Evolutionary conservation across 2,797 vertebrate genomes (phyloP).

Genomic region (Enteromius fasciolatus): DNA sequence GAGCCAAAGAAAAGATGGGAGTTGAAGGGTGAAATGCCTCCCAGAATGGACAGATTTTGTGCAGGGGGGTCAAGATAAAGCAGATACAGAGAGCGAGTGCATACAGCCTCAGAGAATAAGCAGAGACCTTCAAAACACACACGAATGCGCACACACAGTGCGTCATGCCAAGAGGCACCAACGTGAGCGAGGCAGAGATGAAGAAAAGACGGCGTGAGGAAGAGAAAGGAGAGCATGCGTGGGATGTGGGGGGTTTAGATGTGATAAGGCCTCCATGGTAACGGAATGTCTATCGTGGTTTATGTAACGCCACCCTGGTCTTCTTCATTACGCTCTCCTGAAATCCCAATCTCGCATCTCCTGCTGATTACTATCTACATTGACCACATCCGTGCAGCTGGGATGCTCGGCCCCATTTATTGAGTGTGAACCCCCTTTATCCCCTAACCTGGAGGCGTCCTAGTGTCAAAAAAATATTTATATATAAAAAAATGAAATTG

Average conservation of each 20-base stretch:
- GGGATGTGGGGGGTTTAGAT: constrained; percentile 54
- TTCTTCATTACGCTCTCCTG: constrained; percentile 31
- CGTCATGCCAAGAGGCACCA: constrained; percentile 54
- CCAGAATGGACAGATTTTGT: constrained; percentile 6
- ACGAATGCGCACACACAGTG: constrained; percentile 41
- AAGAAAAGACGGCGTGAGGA: constrained; percentile 17
- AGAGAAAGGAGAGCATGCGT: constrained; percentile 47
- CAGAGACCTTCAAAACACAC: constrained; percentile 36
- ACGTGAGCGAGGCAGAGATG: constrained; percentile 23
- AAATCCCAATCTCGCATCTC: constrained; percentile 41
- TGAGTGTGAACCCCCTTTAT: constrained; percentile 4
- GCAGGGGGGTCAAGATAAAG: constrained; percentile 43
- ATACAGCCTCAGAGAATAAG: constrained; percentile 41
- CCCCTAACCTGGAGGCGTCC: not conserved
- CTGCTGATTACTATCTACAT: constrained; percentile 41
- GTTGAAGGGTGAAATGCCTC: constrained; percentile 28
- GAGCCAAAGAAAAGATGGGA: constrained; percentile 38
- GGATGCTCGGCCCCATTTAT: not conserved
- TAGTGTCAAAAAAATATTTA: not conserved
- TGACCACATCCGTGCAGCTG: constrained; percentile 30
- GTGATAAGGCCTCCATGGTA: constrained; percentile 63
- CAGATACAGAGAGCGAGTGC: constrained; percentile 46
- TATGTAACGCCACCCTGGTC: constrained; percentile 54
- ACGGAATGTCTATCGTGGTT: constrained; percentile 56
- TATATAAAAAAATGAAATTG: not conserved